Evolutionary conservation across 2,113 vertebrate species (phyloP).

Genomic region (Dipodomys merriami): DNA sequence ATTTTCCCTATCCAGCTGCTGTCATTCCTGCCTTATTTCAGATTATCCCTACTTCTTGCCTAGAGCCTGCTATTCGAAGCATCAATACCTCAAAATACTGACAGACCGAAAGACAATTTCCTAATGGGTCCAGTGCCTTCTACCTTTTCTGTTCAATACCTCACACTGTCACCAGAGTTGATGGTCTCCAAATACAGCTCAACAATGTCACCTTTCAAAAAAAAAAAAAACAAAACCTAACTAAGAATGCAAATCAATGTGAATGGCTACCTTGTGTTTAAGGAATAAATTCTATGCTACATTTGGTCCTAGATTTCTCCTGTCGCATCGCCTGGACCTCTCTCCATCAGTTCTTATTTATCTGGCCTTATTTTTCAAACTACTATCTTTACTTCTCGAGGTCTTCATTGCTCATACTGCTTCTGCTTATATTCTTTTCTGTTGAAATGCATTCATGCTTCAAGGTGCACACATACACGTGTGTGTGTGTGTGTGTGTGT

Average conservation of each 20-base stretch:
- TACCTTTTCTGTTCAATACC: background rate
- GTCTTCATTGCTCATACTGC: background rate
- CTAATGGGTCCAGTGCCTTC: background rate
- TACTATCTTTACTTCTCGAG: background rate
- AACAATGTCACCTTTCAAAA: fast-evolving
- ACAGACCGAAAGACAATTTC: background rate
- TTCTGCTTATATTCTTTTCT: background rate
- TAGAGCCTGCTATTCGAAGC: background rate
- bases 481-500: no score
- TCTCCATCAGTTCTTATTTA: background rate
- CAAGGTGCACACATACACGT: background rate
- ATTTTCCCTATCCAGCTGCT: background rate
- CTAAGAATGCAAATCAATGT: background rate
- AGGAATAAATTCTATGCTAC: background rate
- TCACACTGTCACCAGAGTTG: background rate
- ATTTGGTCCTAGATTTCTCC: background rate
- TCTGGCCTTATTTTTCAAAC: background rate
- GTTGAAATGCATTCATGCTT: background rate
- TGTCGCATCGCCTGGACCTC: background rate
- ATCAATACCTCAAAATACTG: background rate
- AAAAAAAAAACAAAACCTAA: background rate
- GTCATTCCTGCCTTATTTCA: background rate
- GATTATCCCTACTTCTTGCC: background rate
- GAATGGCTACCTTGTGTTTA: background rate
- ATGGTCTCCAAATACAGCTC: background rate